These are phyloP conservation scores for Eudiplozoon nipponicum DNA, from an alignment of 2,888 invertebrate species.

Conservation along the genomic window DNA sequence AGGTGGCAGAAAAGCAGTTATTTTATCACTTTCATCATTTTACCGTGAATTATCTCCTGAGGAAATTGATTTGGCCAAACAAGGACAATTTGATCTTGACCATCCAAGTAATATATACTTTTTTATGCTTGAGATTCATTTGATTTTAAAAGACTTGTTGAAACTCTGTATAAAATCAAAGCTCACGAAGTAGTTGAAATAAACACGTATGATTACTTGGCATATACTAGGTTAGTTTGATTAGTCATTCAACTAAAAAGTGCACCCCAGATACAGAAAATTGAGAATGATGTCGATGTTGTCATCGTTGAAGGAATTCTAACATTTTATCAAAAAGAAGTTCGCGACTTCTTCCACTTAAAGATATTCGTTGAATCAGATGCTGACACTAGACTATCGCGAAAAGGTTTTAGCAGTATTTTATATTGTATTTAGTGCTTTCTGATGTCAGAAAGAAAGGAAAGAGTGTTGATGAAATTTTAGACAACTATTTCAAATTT, in stretches of 20 bases:
- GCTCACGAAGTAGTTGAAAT: slow-evolving; percentile 56
- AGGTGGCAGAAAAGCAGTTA: neutral
- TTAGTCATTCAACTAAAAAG: neutral
- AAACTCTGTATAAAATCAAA: slow-evolving; percentile 46
- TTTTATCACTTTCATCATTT: slow-evolving; percentile 31
- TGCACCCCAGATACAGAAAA: neutral
- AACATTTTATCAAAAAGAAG: slow-evolving; percentile 75
- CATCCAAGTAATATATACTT: slow-evolving; percentile 40
- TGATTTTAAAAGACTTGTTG: slow-evolving; percentile 50
- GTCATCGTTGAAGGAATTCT: slow-evolving; percentile 85
- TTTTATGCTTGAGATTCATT: slow-evolving; percentile 42
- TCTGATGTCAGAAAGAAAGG: slow-evolving; percentile 76
- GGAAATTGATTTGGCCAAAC: slow-evolving; percentile 45
- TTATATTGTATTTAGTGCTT: slow-evolving; percentile 38
- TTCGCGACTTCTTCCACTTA: slow-evolving; percentile 79
- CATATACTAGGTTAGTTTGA: slow-evolving; percentile 44
- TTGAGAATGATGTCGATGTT: slow-evolving; percentile 46
- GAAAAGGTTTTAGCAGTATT: slow-evolving; percentile 41
- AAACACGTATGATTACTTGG: slow-evolving; percentile 63
- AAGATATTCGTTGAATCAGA: slow-evolving; percentile 95
- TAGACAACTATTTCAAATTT: slow-evolving; percentile 77
- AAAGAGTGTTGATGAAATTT: slow-evolving; percentile 59
- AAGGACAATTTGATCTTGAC: slow-evolving; percentile 77
- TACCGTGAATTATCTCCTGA: slow-evolving; percentile 50
- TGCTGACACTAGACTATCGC: slow-evolving; percentile 70